phyloP scores from a whole-genome alignment of 2,113 vertebrate species.

The Melospiza georgiana region DNA sequence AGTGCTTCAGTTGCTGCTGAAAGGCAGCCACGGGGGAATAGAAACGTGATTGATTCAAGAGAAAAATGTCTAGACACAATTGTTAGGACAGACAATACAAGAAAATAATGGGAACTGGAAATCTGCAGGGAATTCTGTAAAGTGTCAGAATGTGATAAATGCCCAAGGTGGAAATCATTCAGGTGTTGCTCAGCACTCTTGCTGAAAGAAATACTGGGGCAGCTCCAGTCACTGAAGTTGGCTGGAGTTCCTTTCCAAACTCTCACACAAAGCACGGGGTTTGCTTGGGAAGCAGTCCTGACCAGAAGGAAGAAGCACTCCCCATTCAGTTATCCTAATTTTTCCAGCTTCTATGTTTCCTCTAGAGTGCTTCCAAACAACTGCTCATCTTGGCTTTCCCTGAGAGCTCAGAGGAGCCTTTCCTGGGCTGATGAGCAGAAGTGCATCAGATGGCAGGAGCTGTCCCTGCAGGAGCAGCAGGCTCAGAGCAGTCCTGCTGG shows the following conservation, averaged over 20 bases:
- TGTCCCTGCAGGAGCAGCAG: background rate
- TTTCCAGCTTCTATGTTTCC: background rate
- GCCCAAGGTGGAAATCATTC: background rate
- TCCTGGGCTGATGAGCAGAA: background rate
- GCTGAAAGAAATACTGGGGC: background rate
- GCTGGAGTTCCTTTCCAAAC: background rate
- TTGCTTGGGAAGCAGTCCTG: background rate
- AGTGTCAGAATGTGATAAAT: conserved; percentile 7
- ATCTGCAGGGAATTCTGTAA: background rate
- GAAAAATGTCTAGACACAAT: background rate
- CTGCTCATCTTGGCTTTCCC: background rate
- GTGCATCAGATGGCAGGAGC: background rate
- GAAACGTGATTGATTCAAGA: background rate
- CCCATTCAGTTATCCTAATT: background rate
- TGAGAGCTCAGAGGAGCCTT: background rate
- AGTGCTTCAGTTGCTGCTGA: background rate
- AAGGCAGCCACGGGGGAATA: background rate
- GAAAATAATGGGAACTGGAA: background rate
- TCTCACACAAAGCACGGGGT: background rate
- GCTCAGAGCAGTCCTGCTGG: background rate
- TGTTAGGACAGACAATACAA: background rate
- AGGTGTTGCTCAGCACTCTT: background rate
- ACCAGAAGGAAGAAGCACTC: background rate
- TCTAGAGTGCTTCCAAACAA: background rate
- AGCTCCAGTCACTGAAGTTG: background rate